These are phyloP conservation scores for Sphenodon punctatus DNA, from an alignment of 2,797 vertebrate genomes.

Conservation along the genomic window DNA sequence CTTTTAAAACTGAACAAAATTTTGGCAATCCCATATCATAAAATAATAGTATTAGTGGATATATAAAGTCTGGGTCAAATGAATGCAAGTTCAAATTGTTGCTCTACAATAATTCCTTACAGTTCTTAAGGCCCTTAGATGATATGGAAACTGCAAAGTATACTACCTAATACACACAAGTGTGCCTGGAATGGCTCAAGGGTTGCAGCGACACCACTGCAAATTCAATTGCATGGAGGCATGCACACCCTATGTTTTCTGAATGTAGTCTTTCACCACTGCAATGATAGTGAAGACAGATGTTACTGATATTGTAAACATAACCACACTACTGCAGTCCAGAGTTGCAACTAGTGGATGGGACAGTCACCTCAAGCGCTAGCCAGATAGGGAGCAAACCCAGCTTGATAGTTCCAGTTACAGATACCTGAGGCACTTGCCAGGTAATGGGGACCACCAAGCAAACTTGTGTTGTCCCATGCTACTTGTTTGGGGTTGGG, in stretches of 20 bases:
- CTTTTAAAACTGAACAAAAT: neutral
- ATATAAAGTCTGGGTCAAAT: neutral
- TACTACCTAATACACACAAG: neutral
- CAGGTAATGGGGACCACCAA: too few relatives aligned
- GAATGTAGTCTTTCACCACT: neutral
- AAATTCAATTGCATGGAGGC: too few relatives aligned
- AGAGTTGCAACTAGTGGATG: too few relatives aligned
- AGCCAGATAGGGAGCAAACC: too few relatives aligned
- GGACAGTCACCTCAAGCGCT: too few relatives aligned
- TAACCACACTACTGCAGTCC: too few relatives aligned
- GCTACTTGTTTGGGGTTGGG: too few relatives aligned
- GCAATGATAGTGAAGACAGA: neutral
- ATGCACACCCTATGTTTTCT: neutral
- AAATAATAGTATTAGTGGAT: neutral
- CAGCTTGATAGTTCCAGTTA: too few relatives aligned
- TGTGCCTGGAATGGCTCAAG: accelerated
- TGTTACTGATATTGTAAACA: neutral
- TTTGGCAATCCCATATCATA: neutral
- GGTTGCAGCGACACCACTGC: neutral
- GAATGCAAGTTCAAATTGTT: neutral
- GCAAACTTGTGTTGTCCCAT: too few relatives aligned
- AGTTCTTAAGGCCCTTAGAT: neutral
- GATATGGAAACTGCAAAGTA: neutral
- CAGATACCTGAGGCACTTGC: too few relatives aligned
- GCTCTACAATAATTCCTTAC: neutral